These are phyloP conservation scores for Andricus quercusramuli DNA, from an alignment of 2,888 invertebrate species.

Conservation along the genomic window DNA sequence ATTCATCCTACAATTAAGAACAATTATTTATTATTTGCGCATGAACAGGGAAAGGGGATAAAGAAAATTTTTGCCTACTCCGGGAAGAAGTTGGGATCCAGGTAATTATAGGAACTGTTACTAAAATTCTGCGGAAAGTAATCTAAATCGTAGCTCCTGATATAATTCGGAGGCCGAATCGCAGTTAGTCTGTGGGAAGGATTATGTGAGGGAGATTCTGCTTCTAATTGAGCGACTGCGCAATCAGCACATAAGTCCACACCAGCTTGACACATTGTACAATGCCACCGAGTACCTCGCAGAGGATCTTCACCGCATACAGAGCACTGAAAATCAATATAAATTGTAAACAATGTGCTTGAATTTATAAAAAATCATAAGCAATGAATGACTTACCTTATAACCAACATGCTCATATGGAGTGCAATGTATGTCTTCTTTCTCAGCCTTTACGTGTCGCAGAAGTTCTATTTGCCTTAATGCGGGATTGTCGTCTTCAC, in stretches of 20 bases:
- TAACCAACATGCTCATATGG: constrained; percentile 77
- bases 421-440: constrained; percentile 67
- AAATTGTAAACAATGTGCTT: background rate
- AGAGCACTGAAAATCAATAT: constrained; percentile 80
- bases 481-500: constrained; percentile 68
- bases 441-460: constrained; percentile 77
- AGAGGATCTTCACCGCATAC: constrained; percentile 84
- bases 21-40: background rate
- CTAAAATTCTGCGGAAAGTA: constrained; percentile 73
- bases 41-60: background rate
- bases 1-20: too few relatives aligned
- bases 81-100: constrained; percentile 75
- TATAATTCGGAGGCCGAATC: constrained; percentile 66
- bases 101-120: constrained; percentile 72
- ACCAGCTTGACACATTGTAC: constrained; percentile 81
- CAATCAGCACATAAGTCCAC: constrained; percentile 86
- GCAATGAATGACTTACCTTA: constrained; percentile 71
- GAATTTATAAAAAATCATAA: background rate
- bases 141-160: constrained; percentile 70
- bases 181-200: constrained; percentile 77
- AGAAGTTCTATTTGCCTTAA: constrained; percentile 77
- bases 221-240: constrained; percentile 81
- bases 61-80: constrained; percentile 59
- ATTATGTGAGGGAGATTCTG: constrained; percentile 78
- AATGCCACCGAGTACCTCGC: constrained; percentile 85